Percentiles rank a stretch among this genome's conserved stretches.
phyloP scores from a whole-genome alignment of 2,888 invertebrate genomes.

The Argyresthia goedartella region DNA sequence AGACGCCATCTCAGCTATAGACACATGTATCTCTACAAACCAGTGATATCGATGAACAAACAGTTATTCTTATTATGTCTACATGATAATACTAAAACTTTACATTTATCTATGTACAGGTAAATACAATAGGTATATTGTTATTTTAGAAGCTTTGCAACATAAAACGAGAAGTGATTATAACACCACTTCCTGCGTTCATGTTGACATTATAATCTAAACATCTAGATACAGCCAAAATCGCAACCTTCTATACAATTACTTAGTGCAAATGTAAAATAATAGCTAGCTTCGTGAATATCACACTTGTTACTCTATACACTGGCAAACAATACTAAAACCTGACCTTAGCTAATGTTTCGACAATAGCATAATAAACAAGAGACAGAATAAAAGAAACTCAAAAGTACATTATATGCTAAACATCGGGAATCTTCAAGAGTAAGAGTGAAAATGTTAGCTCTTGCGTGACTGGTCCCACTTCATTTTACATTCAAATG shows the following conservation, averaged over 20 bases:
- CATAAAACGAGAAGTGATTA: conserved; percentile 49
- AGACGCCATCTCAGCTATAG: conserved; percentile 29
- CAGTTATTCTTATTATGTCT: conserved; percentile 31
- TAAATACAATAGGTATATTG: conserved; percentile 37
- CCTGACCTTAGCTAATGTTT: background rate
- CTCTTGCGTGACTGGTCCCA: no score
- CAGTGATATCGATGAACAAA: background rate
- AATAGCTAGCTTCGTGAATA: conserved; percentile 23
- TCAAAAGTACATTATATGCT: background rate
- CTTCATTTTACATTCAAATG: no score
- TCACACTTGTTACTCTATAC: conserved; percentile 58
- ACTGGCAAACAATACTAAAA: conserved; percentile 42
- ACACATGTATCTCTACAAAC: conserved; percentile 16
- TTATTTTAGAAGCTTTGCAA: conserved; percentile 37
- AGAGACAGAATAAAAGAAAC: conserved; percentile 23
- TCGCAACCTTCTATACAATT: conserved; percentile 21
- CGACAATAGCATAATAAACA: background rate
- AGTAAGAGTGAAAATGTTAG: no score
- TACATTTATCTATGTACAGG: conserved; percentile 42
- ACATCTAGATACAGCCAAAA: conserved; percentile 23
- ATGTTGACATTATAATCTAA: conserved; percentile 22
- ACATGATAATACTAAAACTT: conserved; percentile 29
- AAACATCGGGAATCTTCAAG: no score
- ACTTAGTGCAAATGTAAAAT: background rate
- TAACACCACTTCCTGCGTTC: conserved; percentile 48